phyloP scores from a whole-genome alignment of 2,888 invertebrate genomes.

The Thysanoteuthis rhombus region DNA sequence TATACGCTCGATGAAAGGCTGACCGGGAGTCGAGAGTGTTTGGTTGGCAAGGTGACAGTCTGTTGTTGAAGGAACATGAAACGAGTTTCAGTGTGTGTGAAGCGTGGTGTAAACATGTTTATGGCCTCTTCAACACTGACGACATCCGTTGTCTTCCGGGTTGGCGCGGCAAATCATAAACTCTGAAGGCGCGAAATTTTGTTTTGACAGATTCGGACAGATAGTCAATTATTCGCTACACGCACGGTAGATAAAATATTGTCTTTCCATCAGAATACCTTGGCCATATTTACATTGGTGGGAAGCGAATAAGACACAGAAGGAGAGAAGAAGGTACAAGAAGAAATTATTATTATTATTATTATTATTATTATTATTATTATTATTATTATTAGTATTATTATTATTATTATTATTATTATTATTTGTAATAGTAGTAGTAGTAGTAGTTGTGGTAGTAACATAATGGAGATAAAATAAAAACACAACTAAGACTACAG shows the following conservation, averaged over 20 bases:
- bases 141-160: not conserved
- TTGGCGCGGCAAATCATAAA: slow-evolving; percentile 12
- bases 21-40: not conserved
- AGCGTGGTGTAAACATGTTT: not conserved
- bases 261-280: not conserved
- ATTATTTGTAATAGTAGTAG: too few species aligned
- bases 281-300: not conserved
- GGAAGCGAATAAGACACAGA: not conserved
- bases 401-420: too few species aligned
- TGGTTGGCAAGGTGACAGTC: not conserved
- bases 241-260: not conserved
- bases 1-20: too few species aligned
- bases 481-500: too few species aligned
- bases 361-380: too few species aligned
- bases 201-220: not conserved
- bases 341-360: too few species aligned
- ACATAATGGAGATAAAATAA: too few species aligned
- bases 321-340: too few species aligned
- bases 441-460: too few species aligned
- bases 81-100: not conserved
- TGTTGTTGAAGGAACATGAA: not conserved
- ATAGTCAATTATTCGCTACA: not conserved
- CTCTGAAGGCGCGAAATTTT: not conserved
- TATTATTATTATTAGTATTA: too few species aligned
- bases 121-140: slow-evolving; percentile 12